Base-by-base conservation (phyloP, 35 echinoderm and acorn worm genomes). In the Heliocidaris erythrogramma region DNA sequence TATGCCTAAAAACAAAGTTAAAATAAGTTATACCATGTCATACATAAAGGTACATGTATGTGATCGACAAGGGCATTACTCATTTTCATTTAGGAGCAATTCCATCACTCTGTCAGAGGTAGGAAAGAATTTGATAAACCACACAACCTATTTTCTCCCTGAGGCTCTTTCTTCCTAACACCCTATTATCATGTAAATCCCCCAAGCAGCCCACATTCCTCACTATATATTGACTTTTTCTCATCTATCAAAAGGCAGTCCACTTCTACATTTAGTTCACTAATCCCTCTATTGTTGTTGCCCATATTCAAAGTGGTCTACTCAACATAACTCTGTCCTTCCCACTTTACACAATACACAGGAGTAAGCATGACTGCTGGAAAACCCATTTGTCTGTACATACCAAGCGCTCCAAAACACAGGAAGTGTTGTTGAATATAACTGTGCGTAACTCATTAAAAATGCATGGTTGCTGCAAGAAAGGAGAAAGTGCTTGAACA, bases 391-490 rank as follows among this genome's bases (percentile, higher is more conserved):
- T 78, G 21, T 78, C 65, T 78, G 65, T n/a, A n/a, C n/a, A n/a
- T n/a, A 78, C 27, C 65, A 78, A 78, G 65, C 18, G 18, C 65
- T 78, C 14, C 65, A 27, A 21, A n/a, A 18, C 65, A 27, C 7
- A 78, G 27, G n/a, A 24, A 9, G 18, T 78, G 17, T 78, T 78
- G 17, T 78, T 78, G 65, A 78, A 78, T 78, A 78, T 89, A 89
- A 47, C 87, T 89, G 87, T 89, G 87, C 12, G 87, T 32, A 48
- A 42, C 65, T 89, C 87, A 89, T 89, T 89, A 89, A 89, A 89
- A 48, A 89, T 89, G 31, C 32, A 89, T 89, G 87, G 24, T 89
- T 17, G 4, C 6, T n/a, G 87, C 87, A 89, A 89, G 17, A 6
- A 89, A 47, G 29, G 87, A 89, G 87, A 78, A n/a, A 78, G 65